These are phyloP conservation scores for Dyspetes luteomarginatus DNA, from an alignment of 2,888 invertebrate genomes.

Conservation along the genomic window DNA sequence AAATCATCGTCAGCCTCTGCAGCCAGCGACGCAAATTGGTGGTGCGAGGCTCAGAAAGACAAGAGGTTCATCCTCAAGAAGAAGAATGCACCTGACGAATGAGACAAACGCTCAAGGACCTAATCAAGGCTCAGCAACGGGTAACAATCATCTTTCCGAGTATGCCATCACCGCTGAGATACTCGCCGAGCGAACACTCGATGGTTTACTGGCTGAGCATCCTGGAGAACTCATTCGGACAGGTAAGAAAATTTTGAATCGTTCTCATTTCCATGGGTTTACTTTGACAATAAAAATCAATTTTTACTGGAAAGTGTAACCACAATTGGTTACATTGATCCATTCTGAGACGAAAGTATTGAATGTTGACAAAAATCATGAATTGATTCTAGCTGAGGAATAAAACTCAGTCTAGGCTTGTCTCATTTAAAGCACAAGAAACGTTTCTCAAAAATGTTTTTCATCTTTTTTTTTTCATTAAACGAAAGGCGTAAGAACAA, in stretches of 20 bases:
- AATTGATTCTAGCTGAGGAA: too few species aligned
- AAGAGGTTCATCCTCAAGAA: conserved; percentile 77
- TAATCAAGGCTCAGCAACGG: conserved; percentile 63
- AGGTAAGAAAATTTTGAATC: conserved; percentile 84
- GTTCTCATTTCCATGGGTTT: not conserved
- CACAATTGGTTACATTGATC: too few species aligned
- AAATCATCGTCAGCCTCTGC: conserved; percentile 71
- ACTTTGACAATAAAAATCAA: too few species aligned
- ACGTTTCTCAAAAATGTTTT: too few species aligned
- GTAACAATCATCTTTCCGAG: conserved; percentile 83
- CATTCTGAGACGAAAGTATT: too few species aligned
- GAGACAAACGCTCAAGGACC: conserved; percentile 87
- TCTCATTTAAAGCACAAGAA: too few species aligned
- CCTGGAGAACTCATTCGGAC: conserved; percentile 97
- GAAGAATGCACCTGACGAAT: conserved; percentile 91
- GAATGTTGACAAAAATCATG: too few species aligned
- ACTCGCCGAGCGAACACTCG: conserved; percentile 92
- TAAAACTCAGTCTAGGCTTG: too few species aligned
- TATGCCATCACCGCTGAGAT: conserved; percentile 91
- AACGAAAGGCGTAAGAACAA: too few species aligned
- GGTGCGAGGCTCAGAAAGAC: conserved; percentile 74
- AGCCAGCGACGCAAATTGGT: conserved; percentile 70
- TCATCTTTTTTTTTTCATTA: too few species aligned
- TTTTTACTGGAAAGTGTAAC: too few species aligned
- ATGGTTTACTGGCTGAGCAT: conserved; percentile 94